phyloP scores from a whole-genome alignment of 2,888 invertebrate species.

The Vannuccia rotundouncinata region DNA sequence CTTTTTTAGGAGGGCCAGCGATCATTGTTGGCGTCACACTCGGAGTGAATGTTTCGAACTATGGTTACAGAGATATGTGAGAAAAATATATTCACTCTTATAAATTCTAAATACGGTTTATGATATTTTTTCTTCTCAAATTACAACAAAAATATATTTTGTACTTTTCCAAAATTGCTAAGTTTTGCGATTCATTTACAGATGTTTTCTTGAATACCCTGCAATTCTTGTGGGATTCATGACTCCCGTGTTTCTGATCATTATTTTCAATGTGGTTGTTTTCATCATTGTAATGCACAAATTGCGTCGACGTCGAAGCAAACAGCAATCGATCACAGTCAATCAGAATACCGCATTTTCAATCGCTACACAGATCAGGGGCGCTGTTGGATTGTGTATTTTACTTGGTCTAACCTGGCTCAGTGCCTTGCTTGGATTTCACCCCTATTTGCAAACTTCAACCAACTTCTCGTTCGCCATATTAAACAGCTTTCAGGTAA shows the following conservation, averaged over 20 bases:
- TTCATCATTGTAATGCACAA: background rate
- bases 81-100: too few relatives aligned
- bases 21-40: too few relatives aligned
- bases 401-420: background rate
- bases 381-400: slow-evolving; percentile 6
- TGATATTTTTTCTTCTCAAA: too few relatives aligned
- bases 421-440: background rate
- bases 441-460: background rate
- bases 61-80: too few relatives aligned
- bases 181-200: too few relatives aligned
- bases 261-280: background rate
- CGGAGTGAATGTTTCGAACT: too few relatives aligned
- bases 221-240: background rate
- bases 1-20: too few relatives aligned
- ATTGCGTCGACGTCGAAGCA: background rate
- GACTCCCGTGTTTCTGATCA: background rate
- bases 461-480: background rate
- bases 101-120: too few relatives aligned
- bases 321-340: background rate
- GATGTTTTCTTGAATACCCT: background rate
- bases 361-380: background rate
- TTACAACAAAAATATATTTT: too few relatives aligned
- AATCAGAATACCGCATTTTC: background rate
- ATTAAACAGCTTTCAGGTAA: background rate
- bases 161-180: too few relatives aligned